phyloP scores from a whole-genome alignment of 2,888 invertebrate genomes.

The Chrysolina haemoptera region DNA sequence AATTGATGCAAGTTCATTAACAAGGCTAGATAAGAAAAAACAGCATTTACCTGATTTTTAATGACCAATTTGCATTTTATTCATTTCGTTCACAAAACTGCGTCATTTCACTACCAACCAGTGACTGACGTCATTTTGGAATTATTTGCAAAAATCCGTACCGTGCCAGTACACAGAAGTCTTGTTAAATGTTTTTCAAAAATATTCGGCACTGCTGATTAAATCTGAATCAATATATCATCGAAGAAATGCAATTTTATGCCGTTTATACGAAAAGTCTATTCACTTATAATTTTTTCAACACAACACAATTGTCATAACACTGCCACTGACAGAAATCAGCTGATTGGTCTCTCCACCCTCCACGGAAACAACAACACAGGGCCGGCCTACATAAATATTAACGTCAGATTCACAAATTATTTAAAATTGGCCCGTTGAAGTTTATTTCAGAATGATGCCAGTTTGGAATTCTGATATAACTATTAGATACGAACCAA shows the following conservation, averaged over 20 bases:
- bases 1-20: slow-evolving; percentile 20
- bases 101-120: slow-evolving; percentile 73
- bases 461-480: too few species aligned
- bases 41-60: slow-evolving; percentile 44
- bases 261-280: background rate
- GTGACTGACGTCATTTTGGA: slow-evolving; percentile 96
- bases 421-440: background rate
- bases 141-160: slow-evolving; percentile 18
- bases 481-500: too few species aligned
- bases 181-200: slow-evolving; percentile 3
- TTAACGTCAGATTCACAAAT: background rate
- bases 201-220: background rate
- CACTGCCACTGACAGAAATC: slow-evolving; percentile 62
- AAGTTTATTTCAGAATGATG: background rate
- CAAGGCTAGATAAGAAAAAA: slow-evolving; percentile 25
- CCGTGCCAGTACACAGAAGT: background rate
- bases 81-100: slow-evolving; percentile 68
- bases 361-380: background rate
- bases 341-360: slow-evolving; percentile 60
- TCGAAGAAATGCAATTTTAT: background rate
- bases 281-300: slow-evolving; percentile 26
- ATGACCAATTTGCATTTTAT: slow-evolving; percentile 47
- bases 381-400: background rate
- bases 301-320: slow-evolving; percentile 29
- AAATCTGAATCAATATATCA: slow-evolving; percentile 5